Percentiles rank a stretch among this genome's conserved stretches.
These are phyloP conservation scores for Axinella damicornis DNA, from an alignment of 37 sponge, comb jelly and placozoan species.

Conservation along the genomic window DNA sequence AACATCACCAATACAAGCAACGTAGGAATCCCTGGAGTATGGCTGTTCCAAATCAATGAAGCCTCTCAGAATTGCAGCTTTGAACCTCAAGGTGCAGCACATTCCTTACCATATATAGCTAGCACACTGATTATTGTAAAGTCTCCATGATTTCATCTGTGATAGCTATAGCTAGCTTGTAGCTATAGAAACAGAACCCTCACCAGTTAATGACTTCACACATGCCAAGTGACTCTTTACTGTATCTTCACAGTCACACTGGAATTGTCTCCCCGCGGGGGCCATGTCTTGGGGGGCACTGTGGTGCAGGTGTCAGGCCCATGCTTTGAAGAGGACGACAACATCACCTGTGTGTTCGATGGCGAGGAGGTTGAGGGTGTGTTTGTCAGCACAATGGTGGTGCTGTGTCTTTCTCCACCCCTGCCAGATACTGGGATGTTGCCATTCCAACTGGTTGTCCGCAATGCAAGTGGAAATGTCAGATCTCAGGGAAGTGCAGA, in stretches of 20 bases:
- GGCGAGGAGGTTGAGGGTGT: not conserved
- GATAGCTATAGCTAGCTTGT: too few relatives aligned
- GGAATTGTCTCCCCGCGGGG: constrained; percentile 7
- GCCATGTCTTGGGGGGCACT: constrained; percentile 30
- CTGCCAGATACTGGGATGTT: constrained; percentile 12
- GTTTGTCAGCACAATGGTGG: not conserved
- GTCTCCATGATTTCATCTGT: too few relatives aligned
- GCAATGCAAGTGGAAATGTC: too few relatives aligned
- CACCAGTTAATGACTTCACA: too few relatives aligned
- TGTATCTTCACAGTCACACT: too few relatives aligned
- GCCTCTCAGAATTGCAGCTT: not conserved
- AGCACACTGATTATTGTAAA: too few relatives aligned
- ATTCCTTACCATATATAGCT: too few relatives aligned
- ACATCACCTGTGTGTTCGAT: constrained; percentile 18
- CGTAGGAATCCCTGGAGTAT: constrained; percentile 43
- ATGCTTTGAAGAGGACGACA: not conserved
- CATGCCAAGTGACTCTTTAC: too few relatives aligned
- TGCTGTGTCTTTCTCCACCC: constrained; percentile 19
- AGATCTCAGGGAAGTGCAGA: not conserved
- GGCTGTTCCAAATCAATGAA: constrained; percentile 18
- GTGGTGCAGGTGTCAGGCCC: not conserved
- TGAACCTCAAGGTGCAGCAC: too few relatives aligned
- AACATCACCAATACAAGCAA: constrained; percentile 28
- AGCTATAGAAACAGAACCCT: too few relatives aligned
- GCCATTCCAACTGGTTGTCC: not conserved